Evolutionary conservation across 2,797 vertebrate species (phyloP).

Genomic region (Botia kubotai): DNA sequence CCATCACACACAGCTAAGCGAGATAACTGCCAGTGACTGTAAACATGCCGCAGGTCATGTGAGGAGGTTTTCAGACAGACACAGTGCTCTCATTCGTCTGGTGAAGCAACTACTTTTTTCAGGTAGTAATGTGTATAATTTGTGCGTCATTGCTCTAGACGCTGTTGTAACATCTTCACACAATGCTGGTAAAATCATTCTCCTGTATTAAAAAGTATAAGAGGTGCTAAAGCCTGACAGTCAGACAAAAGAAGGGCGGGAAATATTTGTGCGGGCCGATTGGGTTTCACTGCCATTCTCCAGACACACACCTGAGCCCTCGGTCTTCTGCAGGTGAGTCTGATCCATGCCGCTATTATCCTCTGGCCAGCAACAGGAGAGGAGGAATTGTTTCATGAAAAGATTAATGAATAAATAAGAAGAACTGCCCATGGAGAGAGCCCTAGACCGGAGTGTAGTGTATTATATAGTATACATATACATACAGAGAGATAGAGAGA

Average conservation of each 20-base stretch:
- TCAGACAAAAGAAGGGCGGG: slow-evolving; percentile 70
- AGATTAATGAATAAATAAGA: neutral
- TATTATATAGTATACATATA: too few relatives aligned
- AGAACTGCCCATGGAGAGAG: slow-evolving; percentile 52
- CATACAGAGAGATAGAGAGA: too few relatives aligned
- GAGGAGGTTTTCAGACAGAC: neutral
- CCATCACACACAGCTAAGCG: neutral
- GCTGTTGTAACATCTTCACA: slow-evolving; percentile 71
- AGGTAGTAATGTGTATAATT: neutral
- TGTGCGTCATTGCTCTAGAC: slow-evolving; percentile 65
- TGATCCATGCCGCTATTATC: slow-evolving; percentile 66
- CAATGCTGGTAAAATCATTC: slow-evolving; percentile 69
- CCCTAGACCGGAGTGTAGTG: slow-evolving; percentile 28
- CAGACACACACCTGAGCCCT: slow-evolving; percentile 76
- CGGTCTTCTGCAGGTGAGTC: slow-evolving; percentile 75
- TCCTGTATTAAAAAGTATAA: slow-evolving; percentile 67
- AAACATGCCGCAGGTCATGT: neutral
- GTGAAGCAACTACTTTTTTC: neutral
- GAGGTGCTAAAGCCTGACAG: slow-evolving; percentile 76
- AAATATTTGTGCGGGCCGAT: slow-evolving; percentile 71
- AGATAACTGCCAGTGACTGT: neutral
- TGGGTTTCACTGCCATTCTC: slow-evolving; percentile 83
- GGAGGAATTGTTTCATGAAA: neutral
- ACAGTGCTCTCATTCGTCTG: slow-evolving; percentile 59
- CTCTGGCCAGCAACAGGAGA: neutral